Percentiles rank a stretch among this genome's conserved stretches.
phyloP scores from a whole-genome alignment of 2,888 invertebrate species.

The Limnephilus lunatus region DNA sequence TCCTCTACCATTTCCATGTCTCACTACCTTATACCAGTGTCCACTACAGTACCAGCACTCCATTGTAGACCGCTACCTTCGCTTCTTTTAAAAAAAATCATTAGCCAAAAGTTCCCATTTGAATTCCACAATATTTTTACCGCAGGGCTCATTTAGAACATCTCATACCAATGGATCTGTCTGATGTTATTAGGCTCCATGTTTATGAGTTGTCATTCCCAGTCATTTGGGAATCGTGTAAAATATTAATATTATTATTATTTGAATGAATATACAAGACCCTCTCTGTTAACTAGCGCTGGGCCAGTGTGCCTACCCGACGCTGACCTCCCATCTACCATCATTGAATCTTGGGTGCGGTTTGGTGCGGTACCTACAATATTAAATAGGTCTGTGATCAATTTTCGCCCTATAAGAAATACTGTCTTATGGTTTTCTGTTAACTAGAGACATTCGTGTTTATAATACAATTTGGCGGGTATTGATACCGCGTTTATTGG shows the following conservation, averaged over 20 bases:
- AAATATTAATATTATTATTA: not conserved
- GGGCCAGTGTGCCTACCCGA: not conserved
- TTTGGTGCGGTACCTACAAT: not conserved
- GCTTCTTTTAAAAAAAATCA: too few relatives aligned
- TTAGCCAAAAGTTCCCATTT: too few relatives aligned
- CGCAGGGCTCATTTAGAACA: not conserved
- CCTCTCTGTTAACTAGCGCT: not conserved
- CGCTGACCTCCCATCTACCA: not conserved
- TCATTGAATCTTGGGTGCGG: not conserved
- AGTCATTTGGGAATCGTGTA: not conserved
- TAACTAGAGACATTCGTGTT: too few relatives aligned
- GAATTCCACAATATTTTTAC: not conserved
- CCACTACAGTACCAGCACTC: too few relatives aligned
- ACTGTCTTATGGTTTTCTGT: not conserved
- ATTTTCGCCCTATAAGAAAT: not conserved
- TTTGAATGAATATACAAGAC: not conserved
- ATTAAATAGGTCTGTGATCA: not conserved
- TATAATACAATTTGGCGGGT: too few relatives aligned
- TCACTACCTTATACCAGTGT: too few relatives aligned
- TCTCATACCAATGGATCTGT: not conserved
- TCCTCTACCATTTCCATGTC: too few relatives aligned
- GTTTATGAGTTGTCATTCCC: not conserved
- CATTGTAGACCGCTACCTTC: too few relatives aligned
- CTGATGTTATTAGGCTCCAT: not conserved
- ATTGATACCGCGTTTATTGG: too few relatives aligned